Base-by-base conservation (phyloP, 1,140 invertebrate species). In the Micrasema minimum region DNA sequence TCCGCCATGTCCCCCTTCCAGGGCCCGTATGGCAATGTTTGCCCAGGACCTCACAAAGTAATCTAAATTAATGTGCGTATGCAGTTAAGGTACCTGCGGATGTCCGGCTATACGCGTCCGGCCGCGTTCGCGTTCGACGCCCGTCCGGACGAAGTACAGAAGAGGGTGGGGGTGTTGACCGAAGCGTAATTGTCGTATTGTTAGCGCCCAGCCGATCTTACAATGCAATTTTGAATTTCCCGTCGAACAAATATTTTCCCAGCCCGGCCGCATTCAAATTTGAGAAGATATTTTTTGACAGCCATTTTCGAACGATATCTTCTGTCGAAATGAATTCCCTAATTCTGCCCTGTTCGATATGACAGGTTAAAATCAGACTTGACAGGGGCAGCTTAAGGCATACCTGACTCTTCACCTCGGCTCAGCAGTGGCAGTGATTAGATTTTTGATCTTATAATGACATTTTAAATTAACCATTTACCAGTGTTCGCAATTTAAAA, bases 61-160 rank as follows among this genome's bases (percentile, higher is more conserved):
- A 69, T 69, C 66, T 69, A 69, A 69, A 69, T 69, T 69, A 69
- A 69, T 69, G 66, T 61, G 41, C 66, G 55, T 61, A 69, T 59
- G 66, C 66, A 67, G 66, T 67, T 66, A 53, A 51, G 64, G 64
- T 53, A 37, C 51, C 26, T 16, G 50, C 23, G 50, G 23, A 23
- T 10, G 18, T 22, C 7, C 7, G 46, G 7, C 18, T 20, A 0
- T 10, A 10, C 20, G 50, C 12, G 5, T 20, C 23, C 22, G 20
- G 11, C 12, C 22, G 10, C 23, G 6, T n/a, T n/a, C n/a, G n/a
- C n/a, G n/a, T n/a, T n/a, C n/a, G n/a, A n/a, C n/a, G 51, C 26
- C 51, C 23, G 51, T n/a, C n/a, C n/a, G n/a, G n/a, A n/a, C n/a
- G n/a, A 31, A 43, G 35, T 20, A 43, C 41, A 10, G 35, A 11